phyloP scores from a whole-genome alignment of 2,113 vertebrate species.

The Prionailurus bengalensis region DNA sequence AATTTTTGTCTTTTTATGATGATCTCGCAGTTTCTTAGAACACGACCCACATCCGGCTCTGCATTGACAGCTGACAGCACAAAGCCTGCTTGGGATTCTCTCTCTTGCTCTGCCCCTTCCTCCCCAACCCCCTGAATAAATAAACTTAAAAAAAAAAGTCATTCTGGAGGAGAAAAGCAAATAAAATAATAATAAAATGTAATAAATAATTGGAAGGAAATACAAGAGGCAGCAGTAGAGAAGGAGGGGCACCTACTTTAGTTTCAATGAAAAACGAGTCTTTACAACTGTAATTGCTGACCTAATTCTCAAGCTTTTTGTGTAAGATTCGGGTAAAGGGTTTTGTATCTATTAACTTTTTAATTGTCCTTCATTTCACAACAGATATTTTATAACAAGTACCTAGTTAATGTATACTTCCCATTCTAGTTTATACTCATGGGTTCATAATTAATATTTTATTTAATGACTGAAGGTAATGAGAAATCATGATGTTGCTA shows the following conservation, averaged over 20 bases:
- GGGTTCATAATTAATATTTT: background rate
- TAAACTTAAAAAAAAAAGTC: background rate
- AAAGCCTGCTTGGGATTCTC: no score
- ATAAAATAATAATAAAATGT: background rate
- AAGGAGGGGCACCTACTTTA: background rate
- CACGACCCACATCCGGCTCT: no score
- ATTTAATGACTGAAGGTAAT: background rate
- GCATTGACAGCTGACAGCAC: no score
- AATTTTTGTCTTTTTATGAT: no score
- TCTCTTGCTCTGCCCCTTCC: no score
- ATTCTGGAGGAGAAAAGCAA: background rate
- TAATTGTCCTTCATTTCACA: conserved; percentile 8
- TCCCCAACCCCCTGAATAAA: no score
- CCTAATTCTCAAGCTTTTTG: background rate
- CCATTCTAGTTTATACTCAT: background rate
- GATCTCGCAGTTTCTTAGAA: no score
- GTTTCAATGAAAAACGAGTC: background rate
- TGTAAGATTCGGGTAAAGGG: background rate
- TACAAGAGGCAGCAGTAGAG: background rate
- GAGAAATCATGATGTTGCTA: background rate
- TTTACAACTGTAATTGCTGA: background rate
- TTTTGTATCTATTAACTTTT: background rate
- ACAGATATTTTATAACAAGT: conserved; percentile 9
- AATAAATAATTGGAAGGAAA: background rate
- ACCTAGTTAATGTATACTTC: background rate